Conservation (phyloP, 2,113 vertebrate genomes). For the Triplophysa dalaica region DNA sequence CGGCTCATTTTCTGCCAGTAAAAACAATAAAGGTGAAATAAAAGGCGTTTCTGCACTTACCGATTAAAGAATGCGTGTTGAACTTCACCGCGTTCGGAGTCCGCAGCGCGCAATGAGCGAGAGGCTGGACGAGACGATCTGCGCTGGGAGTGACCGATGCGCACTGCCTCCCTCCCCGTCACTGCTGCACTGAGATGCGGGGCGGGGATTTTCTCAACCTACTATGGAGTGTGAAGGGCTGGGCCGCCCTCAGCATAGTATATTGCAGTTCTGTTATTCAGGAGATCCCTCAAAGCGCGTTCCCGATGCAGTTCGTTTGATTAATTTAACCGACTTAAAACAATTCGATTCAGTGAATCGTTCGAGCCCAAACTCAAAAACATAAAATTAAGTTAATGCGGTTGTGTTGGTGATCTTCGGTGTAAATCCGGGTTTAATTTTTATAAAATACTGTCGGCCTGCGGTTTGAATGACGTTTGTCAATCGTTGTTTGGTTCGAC, state of each 20-base stretch:
- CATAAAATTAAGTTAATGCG: too few species aligned
- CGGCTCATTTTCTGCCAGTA: not conserved
- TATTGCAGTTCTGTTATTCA: not conserved
- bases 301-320: too few species aligned
- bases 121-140: conserved; percentile 40
- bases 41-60: conserved; percentile 52
- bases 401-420: too few species aligned
- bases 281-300: not conserved
- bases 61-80: conserved; percentile 44
- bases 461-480: too few species aligned
- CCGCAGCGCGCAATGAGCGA: conserved; percentile 45
- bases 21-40: not conserved
- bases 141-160: conserved; percentile 72
- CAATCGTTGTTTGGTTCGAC: too few species aligned
- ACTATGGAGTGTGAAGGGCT: not conserved
- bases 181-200: conserved; percentile 68
- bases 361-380: not conserved
- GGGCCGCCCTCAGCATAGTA: not conserved
- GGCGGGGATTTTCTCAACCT: conserved; percentile 54
- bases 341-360: conserved; percentile 6
- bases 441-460: too few species aligned
- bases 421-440: too few species aligned
- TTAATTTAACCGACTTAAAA: not conserved
- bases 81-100: conserved; percentile 57
- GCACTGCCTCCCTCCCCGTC: conserved; percentile 64